phyloP scores from a whole-genome alignment of 2,888 invertebrate genomes.

The Liposcelis brunnea region DNA sequence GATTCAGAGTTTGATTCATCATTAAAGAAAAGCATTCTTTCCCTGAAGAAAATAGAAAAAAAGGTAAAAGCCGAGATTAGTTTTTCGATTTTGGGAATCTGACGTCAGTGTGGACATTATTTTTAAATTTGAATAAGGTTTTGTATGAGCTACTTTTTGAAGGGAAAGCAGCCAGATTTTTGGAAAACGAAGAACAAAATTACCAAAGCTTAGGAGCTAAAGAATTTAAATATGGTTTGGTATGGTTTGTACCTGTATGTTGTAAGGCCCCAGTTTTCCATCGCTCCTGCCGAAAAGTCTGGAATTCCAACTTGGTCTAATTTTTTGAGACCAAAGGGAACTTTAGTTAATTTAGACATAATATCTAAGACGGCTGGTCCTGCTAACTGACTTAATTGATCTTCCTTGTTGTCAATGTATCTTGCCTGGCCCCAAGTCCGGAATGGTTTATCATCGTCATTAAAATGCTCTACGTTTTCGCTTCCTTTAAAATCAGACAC shows the following conservation, averaged over 20 bases:
- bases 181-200: no score
- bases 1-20: constrained; percentile 35
- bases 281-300: constrained; percentile 58
- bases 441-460: not conserved
- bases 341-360: not conserved
- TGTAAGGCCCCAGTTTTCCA: constrained; percentile 60
- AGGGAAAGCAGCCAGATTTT: no score
- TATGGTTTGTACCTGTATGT: constrained; percentile 46
- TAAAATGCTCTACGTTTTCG: constrained; percentile 13
- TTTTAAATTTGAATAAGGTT: no score
- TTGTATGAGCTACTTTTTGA: no score
- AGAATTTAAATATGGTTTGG: no score
- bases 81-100: no score
- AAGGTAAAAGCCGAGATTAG: no score
- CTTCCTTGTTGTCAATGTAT: constrained; percentile 2
- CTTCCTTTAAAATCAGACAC: constrained; percentile 47
- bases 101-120: no score
- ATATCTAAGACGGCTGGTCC: constrained; percentile 1
- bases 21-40: constrained; percentile 29
- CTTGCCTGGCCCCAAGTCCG: not conserved
- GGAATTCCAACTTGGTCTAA: constrained; percentile 61
- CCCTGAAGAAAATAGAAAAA: constrained; percentile 24
- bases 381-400: not conserved
- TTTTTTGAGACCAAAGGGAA: constrained; percentile 27
- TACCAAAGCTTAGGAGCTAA: no score